Conservation (phyloP, 2,797 vertebrate species). For the Pagetopsis macropterus region DNA sequence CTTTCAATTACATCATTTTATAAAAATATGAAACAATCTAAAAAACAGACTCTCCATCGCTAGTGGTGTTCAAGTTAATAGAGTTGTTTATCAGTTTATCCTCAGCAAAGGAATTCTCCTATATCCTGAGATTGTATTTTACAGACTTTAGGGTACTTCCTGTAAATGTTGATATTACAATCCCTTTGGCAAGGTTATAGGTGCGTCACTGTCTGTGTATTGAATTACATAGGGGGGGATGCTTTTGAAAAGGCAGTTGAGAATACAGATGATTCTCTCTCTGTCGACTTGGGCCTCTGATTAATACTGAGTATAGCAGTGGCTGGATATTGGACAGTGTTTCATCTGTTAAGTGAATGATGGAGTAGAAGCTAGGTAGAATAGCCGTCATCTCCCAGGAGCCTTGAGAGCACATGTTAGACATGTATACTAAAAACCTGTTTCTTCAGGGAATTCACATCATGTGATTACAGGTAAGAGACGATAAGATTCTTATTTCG, state of each 20-base stretch:
- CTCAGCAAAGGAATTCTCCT: slow-evolving; percentile 33
- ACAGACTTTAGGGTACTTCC: slow-evolving; percentile 60
- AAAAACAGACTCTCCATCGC: slow-evolving; percentile 1
- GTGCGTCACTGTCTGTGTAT: slow-evolving; percentile 59
- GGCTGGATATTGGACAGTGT: slow-evolving; percentile 28
- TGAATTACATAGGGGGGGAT: slow-evolving; percentile 70
- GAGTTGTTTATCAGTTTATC: slow-evolving; percentile 51
- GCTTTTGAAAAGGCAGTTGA: slow-evolving; percentile 54
- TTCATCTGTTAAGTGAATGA: slow-evolving; percentile 54
- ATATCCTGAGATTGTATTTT: slow-evolving; percentile 52
- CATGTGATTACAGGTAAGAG: slow-evolving; percentile 1
- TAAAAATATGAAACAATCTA: neutral
- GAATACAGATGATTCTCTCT: slow-evolving; percentile 69
- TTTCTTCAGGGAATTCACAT: neutral
- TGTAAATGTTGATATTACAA: slow-evolving; percentile 68
- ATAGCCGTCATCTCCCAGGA: neutral
- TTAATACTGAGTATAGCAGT: slow-evolving; percentile 44
- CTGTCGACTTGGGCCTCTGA: slow-evolving; percentile 46
- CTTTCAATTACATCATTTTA: neutral
- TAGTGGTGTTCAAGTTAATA: slow-evolving; percentile 30
- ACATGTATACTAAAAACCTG: neutral
- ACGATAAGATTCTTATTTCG: neutral
- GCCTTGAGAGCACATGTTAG: slow-evolving; percentile 3
- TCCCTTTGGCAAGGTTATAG: slow-evolving; percentile 76
- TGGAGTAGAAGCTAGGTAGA: slow-evolving; percentile 24